phyloP scores from a whole-genome alignment of 2,888 invertebrate species.

The Slavum lentiscoides region DNA sequence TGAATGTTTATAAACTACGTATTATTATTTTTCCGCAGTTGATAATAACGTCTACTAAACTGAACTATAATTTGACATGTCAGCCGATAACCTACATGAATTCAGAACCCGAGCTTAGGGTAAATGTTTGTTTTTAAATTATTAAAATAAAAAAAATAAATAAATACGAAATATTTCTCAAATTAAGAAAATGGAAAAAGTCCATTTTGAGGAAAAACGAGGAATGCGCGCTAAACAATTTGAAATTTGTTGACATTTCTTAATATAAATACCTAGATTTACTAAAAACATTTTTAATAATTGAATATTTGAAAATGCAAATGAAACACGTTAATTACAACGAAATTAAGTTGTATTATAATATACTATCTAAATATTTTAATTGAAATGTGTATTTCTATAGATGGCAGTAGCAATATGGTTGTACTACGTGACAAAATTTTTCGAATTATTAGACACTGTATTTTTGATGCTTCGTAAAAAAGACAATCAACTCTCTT shows the following conservation, averaged over 20 bases:
- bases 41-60: constrained; percentile 26
- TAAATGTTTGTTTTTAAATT: neutral
- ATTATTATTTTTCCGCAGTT: constrained; percentile 15
- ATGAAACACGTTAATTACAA: no score
- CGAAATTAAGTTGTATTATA: no score
- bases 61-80: constrained; percentile 39
- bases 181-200: no score
- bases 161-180: no score
- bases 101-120: constrained; percentile 34
- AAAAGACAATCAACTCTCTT: constrained; percentile 87
- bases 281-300: no score
- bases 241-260: no score
- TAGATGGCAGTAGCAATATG: constrained; percentile 91
- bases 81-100: constrained; percentile 35
- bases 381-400: no score
- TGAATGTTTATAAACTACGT: neutral
- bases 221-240: no score
- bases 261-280: no score
- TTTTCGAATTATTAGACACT: constrained; percentile 89
- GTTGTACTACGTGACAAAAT: constrained; percentile 95
- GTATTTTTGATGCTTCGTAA: constrained; percentile 91
- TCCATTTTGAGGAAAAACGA: no score
- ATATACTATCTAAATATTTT: no score
- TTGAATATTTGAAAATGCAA: no score
- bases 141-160: neutral